Evolutionary conservation across 2,113 vertebrate species (phyloP).

Genomic region (Trochalopteron elliotii): DNA sequence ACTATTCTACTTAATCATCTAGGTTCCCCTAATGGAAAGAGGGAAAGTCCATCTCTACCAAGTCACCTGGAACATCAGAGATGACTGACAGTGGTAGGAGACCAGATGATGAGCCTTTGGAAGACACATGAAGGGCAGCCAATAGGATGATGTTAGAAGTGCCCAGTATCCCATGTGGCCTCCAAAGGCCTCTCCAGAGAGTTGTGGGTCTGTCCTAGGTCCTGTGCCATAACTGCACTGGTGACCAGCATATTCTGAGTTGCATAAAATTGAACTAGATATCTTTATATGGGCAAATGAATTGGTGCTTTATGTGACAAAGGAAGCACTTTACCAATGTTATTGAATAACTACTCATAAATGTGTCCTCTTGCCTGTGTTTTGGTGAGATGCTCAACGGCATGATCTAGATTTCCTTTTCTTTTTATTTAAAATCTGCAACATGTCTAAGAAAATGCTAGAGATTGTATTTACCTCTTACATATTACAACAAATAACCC

Average conservation of each 20-base stretch:
- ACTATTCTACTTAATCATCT: not conserved
- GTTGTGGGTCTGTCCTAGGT: not conserved
- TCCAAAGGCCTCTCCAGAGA: not conserved
- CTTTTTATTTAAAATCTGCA: not conserved
- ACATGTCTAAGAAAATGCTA: not conserved
- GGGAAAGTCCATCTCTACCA: not conserved
- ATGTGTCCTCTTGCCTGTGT: not conserved
- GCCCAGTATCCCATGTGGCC: rapidly evolving
- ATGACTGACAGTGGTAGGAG: not conserved
- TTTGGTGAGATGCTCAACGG: not conserved
- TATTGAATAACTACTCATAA: not conserved
- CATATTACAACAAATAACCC: not conserved
- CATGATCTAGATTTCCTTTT: not conserved
- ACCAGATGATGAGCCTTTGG: not conserved
- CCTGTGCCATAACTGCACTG: not conserved
- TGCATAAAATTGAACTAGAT: not conserved
- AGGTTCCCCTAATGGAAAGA: not conserved
- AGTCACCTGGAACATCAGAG: not conserved
- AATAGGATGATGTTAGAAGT: not conserved
- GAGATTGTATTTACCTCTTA: not conserved
- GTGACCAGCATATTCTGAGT: not conserved
- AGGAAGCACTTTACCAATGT: not conserved
- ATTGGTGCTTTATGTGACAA: not conserved
- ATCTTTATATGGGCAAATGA: not conserved
- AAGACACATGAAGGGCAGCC: not conserved